Percentiles rank a stretch among this genome's conserved stretches.
phyloP scores from a whole-genome alignment of 2,888 invertebrate species.

The Diarsia dahlii region DNA sequence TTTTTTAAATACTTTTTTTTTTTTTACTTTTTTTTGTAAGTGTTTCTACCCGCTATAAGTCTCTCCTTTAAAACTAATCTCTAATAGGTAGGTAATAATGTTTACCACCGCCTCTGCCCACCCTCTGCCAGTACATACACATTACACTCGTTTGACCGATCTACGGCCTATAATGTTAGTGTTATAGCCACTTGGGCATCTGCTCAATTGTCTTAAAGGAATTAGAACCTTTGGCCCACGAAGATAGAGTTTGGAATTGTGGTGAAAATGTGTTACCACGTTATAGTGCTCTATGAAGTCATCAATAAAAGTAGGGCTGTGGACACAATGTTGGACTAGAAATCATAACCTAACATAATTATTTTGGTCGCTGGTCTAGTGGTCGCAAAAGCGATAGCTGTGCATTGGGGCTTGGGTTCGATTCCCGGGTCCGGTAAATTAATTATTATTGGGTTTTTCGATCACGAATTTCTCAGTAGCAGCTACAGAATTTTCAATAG shows the following conservation, averaged over 20 bases:
- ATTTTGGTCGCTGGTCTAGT: too few species aligned
- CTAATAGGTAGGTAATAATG: slow-evolving; percentile 66
- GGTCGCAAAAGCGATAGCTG: too few species aligned
- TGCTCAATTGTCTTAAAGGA: slow-evolving; percentile 25
- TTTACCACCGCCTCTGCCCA: slow-evolving; percentile 45
- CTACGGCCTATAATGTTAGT: slow-evolving; percentile 57
- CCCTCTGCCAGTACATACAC: slow-evolving; percentile 53
- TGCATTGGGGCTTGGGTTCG: too few species aligned
- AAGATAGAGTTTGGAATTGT: slow-evolving; percentile 23
- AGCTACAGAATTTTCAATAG: too few species aligned
- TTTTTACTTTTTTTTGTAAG: too few species aligned
- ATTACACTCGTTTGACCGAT: slow-evolving; percentile 67
- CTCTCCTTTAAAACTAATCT: slow-evolving; percentile 22
- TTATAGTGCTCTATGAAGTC: slow-evolving; percentile 29
- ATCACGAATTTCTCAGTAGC: too few species aligned
- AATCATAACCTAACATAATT: neutral
- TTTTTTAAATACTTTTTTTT: too few species aligned
- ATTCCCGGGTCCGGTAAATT: too few species aligned
- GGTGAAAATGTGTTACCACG: neutral
- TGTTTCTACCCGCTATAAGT: slow-evolving; percentile 19
- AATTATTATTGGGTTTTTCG: too few species aligned
- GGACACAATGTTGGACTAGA: neutral
- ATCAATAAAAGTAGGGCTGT: slow-evolving; percentile 21
- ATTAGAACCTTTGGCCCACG: slow-evolving; percentile 18
- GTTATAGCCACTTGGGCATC: slow-evolving; percentile 49